Evolutionary conservation across 2,888 invertebrate species (phyloP).

Genomic region (Emmelina monodactyla): DNA sequence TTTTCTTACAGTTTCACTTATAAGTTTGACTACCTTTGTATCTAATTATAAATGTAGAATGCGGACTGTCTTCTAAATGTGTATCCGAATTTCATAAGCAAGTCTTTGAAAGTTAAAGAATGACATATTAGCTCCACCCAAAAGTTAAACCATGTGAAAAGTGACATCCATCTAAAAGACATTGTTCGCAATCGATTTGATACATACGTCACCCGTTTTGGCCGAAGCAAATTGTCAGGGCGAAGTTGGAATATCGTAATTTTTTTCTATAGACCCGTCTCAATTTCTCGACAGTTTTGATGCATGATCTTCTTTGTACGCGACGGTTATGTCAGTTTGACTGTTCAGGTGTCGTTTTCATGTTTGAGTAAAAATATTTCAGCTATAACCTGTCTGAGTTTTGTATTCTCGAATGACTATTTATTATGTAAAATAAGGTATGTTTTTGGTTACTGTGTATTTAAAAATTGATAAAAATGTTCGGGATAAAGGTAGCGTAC

Average conservation of each 20-base stretch:
- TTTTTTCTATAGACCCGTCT: constrained; percentile 32
- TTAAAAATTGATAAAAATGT: too few relatives aligned
- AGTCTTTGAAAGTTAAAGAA: constrained; percentile 12
- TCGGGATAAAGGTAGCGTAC: too few relatives aligned
- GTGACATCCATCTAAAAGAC: constrained; percentile 24
- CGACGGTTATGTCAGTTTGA: neutral
- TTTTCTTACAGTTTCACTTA: too few relatives aligned
- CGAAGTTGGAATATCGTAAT: constrained; percentile 23
- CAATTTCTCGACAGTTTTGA: constrained; percentile 40
- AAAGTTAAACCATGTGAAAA: constrained; percentile 25
- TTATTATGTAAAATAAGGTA: too few relatives aligned
- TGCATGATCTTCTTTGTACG: constrained; percentile 30
- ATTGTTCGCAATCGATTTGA: constrained; percentile 27
- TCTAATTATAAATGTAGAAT: too few relatives aligned
- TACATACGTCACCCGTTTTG: constrained; percentile 30
- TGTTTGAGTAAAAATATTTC: too few relatives aligned
- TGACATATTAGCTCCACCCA: neutral
- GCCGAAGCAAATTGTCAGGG: constrained; percentile 44
- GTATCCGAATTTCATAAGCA: too few relatives aligned
- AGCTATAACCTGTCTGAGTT: too few relatives aligned
- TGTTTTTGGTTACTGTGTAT: too few relatives aligned
- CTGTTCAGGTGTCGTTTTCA: constrained; percentile 22
- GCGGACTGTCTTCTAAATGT: too few relatives aligned
- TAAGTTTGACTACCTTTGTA: too few relatives aligned
- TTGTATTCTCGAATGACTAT: too few relatives aligned